phyloP scores from a whole-genome alignment of 2,797 vertebrate genomes.

The Dendrocincla tyrannina region DNA sequence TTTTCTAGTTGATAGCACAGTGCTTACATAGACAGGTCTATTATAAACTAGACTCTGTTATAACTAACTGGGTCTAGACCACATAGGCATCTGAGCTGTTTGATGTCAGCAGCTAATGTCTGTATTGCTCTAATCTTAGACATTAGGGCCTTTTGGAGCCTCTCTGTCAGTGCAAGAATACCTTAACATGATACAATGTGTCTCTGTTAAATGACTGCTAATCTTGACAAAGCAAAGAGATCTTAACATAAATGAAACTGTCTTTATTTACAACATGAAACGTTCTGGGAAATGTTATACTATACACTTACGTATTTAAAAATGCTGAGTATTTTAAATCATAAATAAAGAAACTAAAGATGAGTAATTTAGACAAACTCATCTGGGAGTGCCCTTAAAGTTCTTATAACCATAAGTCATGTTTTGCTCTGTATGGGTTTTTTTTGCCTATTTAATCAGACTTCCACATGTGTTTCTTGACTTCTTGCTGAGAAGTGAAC shows the following conservation, averaged over 20 bases:
- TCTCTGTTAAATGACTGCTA: neutral
- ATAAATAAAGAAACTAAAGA: neutral
- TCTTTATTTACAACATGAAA: neutral
- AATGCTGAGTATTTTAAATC: neutral
- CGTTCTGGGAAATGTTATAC: neutral
- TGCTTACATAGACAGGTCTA: neutral
- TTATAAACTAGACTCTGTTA: neutral
- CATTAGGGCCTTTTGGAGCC: neutral
- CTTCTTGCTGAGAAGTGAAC: neutral
- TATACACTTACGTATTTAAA: neutral
- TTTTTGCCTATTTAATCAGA: neutral
- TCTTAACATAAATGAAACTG: neutral
- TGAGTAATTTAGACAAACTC: neutral
- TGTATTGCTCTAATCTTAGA: neutral
- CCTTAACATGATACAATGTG: neutral
- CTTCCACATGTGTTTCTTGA: neutral
- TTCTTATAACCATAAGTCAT: neutral
- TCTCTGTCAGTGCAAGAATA: neutral
- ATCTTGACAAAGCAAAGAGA: neutral
- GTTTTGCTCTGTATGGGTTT: neutral
- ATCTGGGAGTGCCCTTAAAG: neutral
- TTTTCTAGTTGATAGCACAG: neutral
- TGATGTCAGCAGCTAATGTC: neutral
- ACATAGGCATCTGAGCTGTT: neutral
- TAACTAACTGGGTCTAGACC: neutral